Evolutionary conservation across 2,888 invertebrate species (phyloP).

Genomic region (Coleophora flavipennella): DNA sequence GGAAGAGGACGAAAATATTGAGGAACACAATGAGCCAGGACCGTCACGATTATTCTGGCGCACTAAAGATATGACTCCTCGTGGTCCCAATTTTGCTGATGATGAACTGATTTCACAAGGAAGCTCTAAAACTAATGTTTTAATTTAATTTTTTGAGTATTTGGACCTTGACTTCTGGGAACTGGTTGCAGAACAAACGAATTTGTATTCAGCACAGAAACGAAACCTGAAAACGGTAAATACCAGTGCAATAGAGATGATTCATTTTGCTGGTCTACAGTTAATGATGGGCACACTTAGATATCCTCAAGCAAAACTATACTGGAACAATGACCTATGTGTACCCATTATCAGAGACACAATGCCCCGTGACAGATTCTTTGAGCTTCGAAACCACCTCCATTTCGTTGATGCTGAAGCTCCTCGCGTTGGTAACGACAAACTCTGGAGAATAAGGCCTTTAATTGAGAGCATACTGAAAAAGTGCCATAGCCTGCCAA

Average conservation of each 20-base stretch:
- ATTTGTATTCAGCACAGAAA: conserved; percentile 14
- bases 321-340: conserved; percentile 10
- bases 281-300: conserved; percentile 9
- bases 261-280: conserved; percentile 7
- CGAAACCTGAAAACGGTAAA: conserved; percentile 9
- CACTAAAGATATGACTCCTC: conserved; percentile 11
- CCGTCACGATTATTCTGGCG: conserved; percentile 12
- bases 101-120: conserved; percentile 12
- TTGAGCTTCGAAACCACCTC: conserved; percentile 8
- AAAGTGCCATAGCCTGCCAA: conserved; percentile 14
- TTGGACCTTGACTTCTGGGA: conserved; percentile 14
- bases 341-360: conserved; percentile 8
- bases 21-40: conserved; percentile 5
- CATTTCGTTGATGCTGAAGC: conserved; percentile 6
- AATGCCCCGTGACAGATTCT: conserved; percentile 10
- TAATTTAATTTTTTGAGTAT: conserved; percentile 13
- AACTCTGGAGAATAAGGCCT: conserved; percentile 9
- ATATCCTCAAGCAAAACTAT: conserved; percentile 11
- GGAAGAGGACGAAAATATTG: conserved; percentile 8
- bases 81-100: conserved; percentile 12
- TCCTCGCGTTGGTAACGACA: conserved; percentile 2
- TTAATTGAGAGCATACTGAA: conserved; percentile 1
- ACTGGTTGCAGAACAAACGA: conserved; percentile 13
- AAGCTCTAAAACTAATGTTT: conserved; percentile 8
- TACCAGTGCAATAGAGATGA: conserved; percentile 6